A percentile compares a stretch with the other conserved stretches of the same genome.
Conservation (phyloP, 2,888 invertebrate genomes). For the Cancer borealis region DNA sequence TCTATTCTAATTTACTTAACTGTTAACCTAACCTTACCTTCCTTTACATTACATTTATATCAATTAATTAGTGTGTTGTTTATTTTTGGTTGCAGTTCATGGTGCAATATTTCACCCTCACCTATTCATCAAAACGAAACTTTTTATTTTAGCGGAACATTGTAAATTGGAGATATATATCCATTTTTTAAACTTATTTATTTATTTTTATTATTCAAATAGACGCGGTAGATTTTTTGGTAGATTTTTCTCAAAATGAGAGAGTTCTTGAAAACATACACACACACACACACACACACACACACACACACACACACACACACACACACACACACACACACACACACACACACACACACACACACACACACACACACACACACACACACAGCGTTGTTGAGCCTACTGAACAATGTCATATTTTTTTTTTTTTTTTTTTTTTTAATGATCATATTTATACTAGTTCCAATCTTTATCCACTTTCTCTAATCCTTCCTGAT, state of each 20-base stretch:
- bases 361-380: too few species aligned
- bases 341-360: not conserved
- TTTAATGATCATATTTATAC: not conserved
- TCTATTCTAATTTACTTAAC: too few species aligned
- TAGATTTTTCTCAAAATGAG: not conserved
- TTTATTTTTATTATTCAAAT: not conserved
- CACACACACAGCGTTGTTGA: too few species aligned
- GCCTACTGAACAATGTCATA: not conserved
- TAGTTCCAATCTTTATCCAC: not conserved
- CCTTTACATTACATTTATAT: not conserved
- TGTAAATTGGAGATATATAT: not conserved
- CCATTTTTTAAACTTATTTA: not conserved
- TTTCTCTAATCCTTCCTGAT: not conserved
- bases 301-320: slow-evolving; percentile 20
- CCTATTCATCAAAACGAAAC: not conserved
- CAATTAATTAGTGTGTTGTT: not conserved
- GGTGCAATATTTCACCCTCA: not conserved
- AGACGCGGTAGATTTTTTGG: too few species aligned
- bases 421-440: not conserved
- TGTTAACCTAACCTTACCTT: not conserved
- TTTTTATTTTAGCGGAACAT: not conserved
- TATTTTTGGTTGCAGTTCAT: not conserved
- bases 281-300: slow-evolving; percentile 20
- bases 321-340: slow-evolving; percentile 12
- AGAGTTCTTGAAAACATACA: not conserved